Base-by-base conservation (phyloP, 2,888 invertebrate genomes). In the Tryphoninae sp. region DNA sequence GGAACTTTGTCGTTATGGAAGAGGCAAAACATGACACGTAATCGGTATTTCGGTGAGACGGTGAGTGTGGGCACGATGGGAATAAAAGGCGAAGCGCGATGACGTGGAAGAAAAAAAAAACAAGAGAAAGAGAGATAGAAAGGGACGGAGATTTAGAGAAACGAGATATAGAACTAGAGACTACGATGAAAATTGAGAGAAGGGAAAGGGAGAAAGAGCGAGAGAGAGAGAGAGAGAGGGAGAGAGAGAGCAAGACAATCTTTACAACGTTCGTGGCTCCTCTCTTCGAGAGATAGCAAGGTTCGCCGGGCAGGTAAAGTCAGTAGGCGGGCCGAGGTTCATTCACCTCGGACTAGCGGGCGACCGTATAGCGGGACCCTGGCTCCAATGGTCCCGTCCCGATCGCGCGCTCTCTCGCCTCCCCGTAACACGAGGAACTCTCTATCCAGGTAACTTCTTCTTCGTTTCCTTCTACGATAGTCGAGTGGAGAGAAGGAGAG, bases 351-450 rank as follows among this genome's bases (percentile, higher is more conserved):
- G 88, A 88, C 90, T 91, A 91, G 91, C 91, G 91, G 91, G 89
- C 91, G 89, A 90, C 90, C 91, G 90, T 89, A 91, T 92, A 92
- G 92, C 92, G 91, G 92, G 91, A 92, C 89, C 90, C 89, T 90
- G 90, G 89, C 90, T 91, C 89, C 88, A 89, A 89, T 89, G 90
- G 89, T 88, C 90, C 88, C 88, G 87, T 87, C 88, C 87, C 75
- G 75, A 78, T 64, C 64, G 45, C 64, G 51, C 62, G 51, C 45
- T 9, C 45, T 45, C 45, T 9, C 72, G 72, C 49, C 72, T 61
- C 73, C 40, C 16, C 19, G 23, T 68, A 13, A 55, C 42, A 74
- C 73, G 72, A 73, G 33, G 72, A 62, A 62, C 72, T 62, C 72
- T 73, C 51, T 53, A 62, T 51, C 49, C 45, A 74, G 62, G 64